Percentiles rank a stretch among this genome's conserved stretches.
These are phyloP conservation scores for Autographa pulchrina DNA, from an alignment of 2,888 invertebrate species.

Conservation along the genomic window DNA sequence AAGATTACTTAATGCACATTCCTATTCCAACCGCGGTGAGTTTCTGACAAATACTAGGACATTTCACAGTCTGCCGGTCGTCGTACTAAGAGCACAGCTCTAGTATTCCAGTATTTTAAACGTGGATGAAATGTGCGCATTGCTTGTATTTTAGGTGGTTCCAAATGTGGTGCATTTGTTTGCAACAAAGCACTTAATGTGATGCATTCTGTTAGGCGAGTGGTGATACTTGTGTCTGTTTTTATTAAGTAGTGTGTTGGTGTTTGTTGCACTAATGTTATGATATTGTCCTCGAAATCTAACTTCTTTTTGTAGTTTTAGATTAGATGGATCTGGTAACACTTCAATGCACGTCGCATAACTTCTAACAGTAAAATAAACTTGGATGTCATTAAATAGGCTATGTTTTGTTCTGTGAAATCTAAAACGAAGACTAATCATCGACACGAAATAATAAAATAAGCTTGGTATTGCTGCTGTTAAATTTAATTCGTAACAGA, in stretches of 20 bases:
- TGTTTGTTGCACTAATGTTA: not conserved
- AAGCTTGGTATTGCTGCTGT: too few relatives aligned
- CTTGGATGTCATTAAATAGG: too few relatives aligned
- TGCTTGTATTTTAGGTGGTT: constrained; percentile 62
- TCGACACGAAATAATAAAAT: too few relatives aligned
- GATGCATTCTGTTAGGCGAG: constrained; percentile 44
- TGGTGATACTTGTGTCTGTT: constrained; percentile 32
- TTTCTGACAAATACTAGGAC: constrained; percentile 78
- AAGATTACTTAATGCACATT: constrained; percentile 62
- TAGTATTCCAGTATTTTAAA: constrained; percentile 60
- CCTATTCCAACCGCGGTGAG: constrained; percentile 64
- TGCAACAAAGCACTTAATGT: constrained; percentile 51
- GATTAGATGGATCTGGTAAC: too few relatives aligned
- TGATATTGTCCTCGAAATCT: not conserved
- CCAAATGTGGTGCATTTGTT: constrained; percentile 61
- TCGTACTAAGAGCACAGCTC: constrained; percentile 72
- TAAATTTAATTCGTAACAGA: too few relatives aligned
- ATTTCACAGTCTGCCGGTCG: constrained; percentile 87
- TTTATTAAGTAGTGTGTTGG: constrained; percentile 27
- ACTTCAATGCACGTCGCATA: not conserved
- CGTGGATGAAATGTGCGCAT: constrained; percentile 61
- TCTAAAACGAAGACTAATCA: too few relatives aligned
- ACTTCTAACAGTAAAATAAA: too few relatives aligned
- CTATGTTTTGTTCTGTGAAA: too few relatives aligned
- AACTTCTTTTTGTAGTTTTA: too few relatives aligned